Conservation (phyloP, 2,797 vertebrate genomes). For the Micropoecilia bifurca region DNA sequence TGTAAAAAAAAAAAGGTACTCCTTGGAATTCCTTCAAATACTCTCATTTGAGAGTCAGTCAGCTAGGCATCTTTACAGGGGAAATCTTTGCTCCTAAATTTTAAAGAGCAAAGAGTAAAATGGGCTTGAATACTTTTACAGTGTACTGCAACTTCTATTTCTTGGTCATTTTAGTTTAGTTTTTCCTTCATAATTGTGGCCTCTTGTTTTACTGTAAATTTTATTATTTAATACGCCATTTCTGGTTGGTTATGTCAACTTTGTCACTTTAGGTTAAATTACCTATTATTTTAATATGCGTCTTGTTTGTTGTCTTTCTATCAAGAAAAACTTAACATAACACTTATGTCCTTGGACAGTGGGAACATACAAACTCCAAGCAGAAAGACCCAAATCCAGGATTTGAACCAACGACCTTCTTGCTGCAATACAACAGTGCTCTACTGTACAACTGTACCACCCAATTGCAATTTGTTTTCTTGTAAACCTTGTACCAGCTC, state of each 20-base stretch:
- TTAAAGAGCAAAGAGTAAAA: not conserved
- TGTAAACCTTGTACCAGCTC: not conserved
- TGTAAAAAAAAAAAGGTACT: not conserved
- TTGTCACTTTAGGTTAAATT: too few relatives aligned
- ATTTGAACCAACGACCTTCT: not conserved
- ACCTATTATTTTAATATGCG: too few relatives aligned
- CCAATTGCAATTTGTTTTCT: not conserved
- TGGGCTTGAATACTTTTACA: not conserved
- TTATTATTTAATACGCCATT: too few relatives aligned
- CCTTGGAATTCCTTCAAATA: not conserved
- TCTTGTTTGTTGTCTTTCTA: too few relatives aligned
- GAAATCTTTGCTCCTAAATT: not conserved
- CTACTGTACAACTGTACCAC: not conserved
- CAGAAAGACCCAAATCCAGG: too few relatives aligned
- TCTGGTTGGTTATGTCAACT: too few relatives aligned
- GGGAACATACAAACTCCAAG: too few relatives aligned
- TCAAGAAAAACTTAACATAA: not conserved
- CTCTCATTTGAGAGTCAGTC: not conserved
- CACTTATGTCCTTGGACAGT: not conserved
- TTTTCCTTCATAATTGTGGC: too few relatives aligned
- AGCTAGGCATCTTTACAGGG: not conserved
- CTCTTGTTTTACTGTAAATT: too few relatives aligned
- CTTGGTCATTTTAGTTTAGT: too few relatives aligned
- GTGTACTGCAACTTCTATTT: not conserved
- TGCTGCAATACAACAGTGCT: not conserved